A percentile compares a stretch with the other conserved stretches of the same genome.
Evolutionary conservation across 2,797 vertebrate species (phyloP).

Genomic region (Selene dorsalis): DNA sequence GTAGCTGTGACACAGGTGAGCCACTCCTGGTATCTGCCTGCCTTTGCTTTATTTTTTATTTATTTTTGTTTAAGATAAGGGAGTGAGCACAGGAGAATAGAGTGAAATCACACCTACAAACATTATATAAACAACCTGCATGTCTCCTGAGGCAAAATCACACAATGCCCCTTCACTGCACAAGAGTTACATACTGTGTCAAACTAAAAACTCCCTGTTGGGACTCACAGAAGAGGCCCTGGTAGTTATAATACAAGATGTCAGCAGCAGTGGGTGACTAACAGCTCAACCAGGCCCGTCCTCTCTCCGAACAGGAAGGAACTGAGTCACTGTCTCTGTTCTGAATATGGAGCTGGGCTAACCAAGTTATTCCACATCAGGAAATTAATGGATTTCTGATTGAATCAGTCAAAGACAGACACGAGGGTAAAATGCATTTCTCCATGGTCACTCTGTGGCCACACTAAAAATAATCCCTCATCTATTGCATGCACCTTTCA

Average conservation of each 20-base stretch:
- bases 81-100: neutral
- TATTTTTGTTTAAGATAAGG: slow-evolving; percentile 13
- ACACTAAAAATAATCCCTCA: neutral
- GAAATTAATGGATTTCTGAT: slow-evolving; percentile 55
- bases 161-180: neutral
- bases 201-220: slow-evolving; percentile 12
- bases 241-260: slow-evolving; percentile 37
- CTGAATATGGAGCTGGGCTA: slow-evolving; percentile 38
- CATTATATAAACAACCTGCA: slow-evolving; percentile 17
- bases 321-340: slow-evolving; percentile 73
- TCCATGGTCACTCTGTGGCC: neutral
- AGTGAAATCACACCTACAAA: slow-evolving; percentile 8
- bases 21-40: neutral
- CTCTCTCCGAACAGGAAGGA: slow-evolving; percentile 61
- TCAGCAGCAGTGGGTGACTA: slow-evolving; percentile 56
- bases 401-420: slow-evolving; percentile 52
- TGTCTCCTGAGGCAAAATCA: slow-evolving; percentile 1
- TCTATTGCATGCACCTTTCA: neutral
- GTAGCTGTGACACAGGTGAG: slow-evolving; percentile 11
- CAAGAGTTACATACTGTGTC: neutral
- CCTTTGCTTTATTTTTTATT: neutral
- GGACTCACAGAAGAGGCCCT: neutral
- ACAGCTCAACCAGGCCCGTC: slow-evolving; percentile 29
- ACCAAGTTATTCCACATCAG: slow-evolving; percentile 53
- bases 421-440: neutral